Evolutionary conservation across 2,888 invertebrate species (phyloP).

Genomic region (Drosophila conformis): DNA sequence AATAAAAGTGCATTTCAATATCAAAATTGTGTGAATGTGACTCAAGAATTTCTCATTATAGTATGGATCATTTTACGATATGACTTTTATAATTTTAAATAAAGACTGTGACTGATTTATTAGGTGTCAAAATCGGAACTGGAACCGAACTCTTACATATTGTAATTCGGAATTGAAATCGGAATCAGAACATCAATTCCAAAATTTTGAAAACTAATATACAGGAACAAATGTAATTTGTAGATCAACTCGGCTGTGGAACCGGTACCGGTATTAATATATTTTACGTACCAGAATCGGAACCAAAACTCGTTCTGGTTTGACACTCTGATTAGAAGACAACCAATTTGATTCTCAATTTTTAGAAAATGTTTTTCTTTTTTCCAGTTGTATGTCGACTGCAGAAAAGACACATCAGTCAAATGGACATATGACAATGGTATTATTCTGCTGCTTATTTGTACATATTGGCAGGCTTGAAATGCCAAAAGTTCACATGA

Average conservation of each 20-base stretch:
- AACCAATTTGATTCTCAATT: neutral
- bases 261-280: neutral
- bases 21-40: neutral
- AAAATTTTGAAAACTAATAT: neutral
- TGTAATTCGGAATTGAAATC: neutral
- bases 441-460: constrained; percentile 3
- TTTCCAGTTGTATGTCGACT: neutral
- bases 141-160: neutral
- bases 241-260: neutral
- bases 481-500: constrained; percentile 63
- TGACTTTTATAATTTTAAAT: neutral
- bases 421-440: neutral
- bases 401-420: constrained; percentile 16
- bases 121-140: neutral
- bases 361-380: neutral
- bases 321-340: neutral
- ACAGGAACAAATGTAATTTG: neutral
- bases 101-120: neutral
- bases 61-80: neutral
- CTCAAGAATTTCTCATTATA: neutral
- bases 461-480: constrained; percentile 19
- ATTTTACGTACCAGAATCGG: neutral
- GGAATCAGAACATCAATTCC: neutral
- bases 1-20: neutral
- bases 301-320: neutral